phyloP scores from a whole-genome alignment of 1,140 invertebrate genomes.

The Drosophila asahinai region DNA sequence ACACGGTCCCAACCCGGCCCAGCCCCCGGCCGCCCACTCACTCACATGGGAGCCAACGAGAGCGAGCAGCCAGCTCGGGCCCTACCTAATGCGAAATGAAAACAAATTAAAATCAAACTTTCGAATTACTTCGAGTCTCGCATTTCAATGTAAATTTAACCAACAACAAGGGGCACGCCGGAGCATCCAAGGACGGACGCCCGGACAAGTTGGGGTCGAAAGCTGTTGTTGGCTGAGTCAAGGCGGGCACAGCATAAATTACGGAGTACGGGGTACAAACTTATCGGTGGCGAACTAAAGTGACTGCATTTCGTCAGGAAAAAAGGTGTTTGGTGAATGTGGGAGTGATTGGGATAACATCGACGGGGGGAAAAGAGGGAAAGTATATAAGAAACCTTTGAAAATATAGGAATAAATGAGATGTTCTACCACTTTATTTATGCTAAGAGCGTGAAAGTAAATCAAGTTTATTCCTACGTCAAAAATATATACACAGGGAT shows the following conservation, averaged over 20 bases:
- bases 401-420: no score
- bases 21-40: constrained; percentile 1
- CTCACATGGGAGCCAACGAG: constrained; percentile 14
- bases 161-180: constrained; percentile 65
- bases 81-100: constrained; percentile 83
- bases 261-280: constrained; percentile 5
- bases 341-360: no score
- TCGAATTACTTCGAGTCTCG: constrained; percentile 84
- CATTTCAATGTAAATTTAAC: constrained; percentile 84
- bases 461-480: no score
- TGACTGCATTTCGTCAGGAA: neutral
- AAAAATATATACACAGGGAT: no score
- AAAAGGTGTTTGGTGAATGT: neutral
- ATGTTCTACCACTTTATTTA: no score
- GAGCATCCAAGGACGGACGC: constrained; percentile 4
- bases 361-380: no score
- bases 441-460: no score
- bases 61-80: constrained; percentile 21
- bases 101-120: constrained; percentile 85
- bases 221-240: constrained; percentile 24
- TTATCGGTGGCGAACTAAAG: constrained; percentile 31
- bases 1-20: neutral
- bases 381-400: no score
- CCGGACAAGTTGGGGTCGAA: constrained; percentile 24
- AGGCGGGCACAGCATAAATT: constrained; percentile 44